Percentiles rank a stretch among this genome's conserved stretches.
These are phyloP conservation scores for Phycodurus eques DNA, from an alignment of 2,113 vertebrate species.

Conservation along the genomic window DNA sequence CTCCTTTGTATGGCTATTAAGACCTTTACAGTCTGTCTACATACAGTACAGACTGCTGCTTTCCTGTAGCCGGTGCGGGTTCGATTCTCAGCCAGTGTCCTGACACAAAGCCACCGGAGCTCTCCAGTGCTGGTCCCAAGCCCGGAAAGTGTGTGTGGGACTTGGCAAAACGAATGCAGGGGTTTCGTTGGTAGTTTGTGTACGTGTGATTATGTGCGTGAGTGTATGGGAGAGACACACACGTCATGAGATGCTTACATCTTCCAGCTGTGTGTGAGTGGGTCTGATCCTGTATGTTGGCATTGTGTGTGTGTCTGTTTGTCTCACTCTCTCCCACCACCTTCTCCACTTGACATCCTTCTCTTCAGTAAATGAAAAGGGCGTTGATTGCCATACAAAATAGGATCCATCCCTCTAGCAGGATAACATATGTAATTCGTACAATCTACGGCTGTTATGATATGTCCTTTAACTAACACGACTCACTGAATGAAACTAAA, in stretches of 20 bases:
- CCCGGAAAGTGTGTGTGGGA: slow-evolving; percentile 58
- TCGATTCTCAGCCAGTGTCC: background rate
- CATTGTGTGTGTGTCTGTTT: slow-evolving; percentile 34
- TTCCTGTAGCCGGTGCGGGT: background rate
- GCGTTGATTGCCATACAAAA: slow-evolving; percentile 2
- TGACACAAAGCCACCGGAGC: background rate
- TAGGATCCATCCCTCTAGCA: slow-evolving; percentile 11
- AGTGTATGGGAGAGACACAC: slow-evolving; percentile 26
- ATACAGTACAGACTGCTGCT: background rate
- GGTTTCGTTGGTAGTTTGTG: slow-evolving; percentile 81
- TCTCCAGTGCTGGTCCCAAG: slow-evolving; percentile 3
- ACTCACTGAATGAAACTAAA: background rate
- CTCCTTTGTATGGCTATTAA: slow-evolving; percentile 19
- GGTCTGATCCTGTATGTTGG: slow-evolving; percentile 39
- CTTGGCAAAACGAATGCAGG: slow-evolving; percentile 76
- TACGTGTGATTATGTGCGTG: slow-evolving; percentile 39
- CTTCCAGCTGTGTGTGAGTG: slow-evolving; percentile 18
- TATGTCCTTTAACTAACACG: background rate
- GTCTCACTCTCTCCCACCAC: slow-evolving; percentile 25
- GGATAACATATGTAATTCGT: slow-evolving; percentile 6
- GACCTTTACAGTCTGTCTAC: slow-evolving; percentile 54
- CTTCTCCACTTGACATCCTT: slow-evolving; percentile 16
- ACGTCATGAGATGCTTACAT: slow-evolving; percentile 10
- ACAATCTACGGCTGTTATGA: background rate
- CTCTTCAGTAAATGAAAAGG: slow-evolving; percentile 15